Conservation (phyloP, 2,113 vertebrate genomes). For the Pituophis catenifer region DNA sequence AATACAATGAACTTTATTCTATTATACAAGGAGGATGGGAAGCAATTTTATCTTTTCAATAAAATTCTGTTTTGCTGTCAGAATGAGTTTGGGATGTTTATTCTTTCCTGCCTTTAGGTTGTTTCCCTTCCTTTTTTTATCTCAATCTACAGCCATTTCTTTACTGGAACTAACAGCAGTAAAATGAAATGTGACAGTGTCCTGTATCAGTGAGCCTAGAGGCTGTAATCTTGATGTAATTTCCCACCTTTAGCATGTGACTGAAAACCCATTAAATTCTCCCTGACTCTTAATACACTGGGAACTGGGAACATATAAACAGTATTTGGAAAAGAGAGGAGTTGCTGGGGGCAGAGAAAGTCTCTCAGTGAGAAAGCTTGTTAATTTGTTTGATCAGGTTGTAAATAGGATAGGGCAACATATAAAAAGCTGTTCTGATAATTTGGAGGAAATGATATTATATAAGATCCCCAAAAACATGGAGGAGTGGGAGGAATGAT, state of each 20-base stretch:
- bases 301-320: background rate
- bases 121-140: background rate
- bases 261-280: conserved; percentile 17
- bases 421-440: background rate
- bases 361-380: background rate
- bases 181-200: conserved; percentile 16
- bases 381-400: background rate
- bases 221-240: conserved; percentile 10
- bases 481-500: background rate
- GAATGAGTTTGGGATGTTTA: background rate
- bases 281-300: conserved; percentile 21
- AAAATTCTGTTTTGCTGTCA: conserved; percentile 52
- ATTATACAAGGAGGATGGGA: conserved; percentile 13
- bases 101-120: background rate
- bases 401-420: background rate
- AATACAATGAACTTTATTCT: background rate
- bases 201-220: conserved; percentile 26
- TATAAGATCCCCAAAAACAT: background rate
- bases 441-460: background rate
- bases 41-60: conserved; percentile 55
- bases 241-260: conserved; percentile 10
- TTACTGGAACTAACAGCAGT: background rate
- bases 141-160: background rate
- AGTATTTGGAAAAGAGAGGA: rapidly evolving
- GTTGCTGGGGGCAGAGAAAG: background rate